Evolutionary conservation across 2,797 vertebrate species (phyloP).

Genomic region (Girardinus metallicus): DNA sequence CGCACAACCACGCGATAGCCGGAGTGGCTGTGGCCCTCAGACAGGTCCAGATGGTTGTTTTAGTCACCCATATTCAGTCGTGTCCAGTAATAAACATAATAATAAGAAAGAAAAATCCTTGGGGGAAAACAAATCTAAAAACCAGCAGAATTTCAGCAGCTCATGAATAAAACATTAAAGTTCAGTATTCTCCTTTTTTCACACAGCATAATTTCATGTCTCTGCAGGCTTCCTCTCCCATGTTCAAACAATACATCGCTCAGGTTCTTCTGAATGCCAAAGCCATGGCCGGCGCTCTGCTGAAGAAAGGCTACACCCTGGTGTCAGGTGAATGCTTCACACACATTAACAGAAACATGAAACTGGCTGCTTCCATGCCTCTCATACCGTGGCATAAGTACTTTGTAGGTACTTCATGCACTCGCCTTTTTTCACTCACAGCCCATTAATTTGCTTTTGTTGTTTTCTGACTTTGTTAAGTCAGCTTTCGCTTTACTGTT

Average conservation of each 20-base stretch:
- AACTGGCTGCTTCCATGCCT: slow-evolving; percentile 8
- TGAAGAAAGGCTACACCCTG: slow-evolving; percentile 84
- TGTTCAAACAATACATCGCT: slow-evolving; percentile 85
- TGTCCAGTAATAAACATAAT: background rate
- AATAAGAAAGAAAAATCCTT: slow-evolving; percentile 1
- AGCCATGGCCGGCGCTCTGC: slow-evolving; percentile 85
- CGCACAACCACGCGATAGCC: slow-evolving; percentile 89
- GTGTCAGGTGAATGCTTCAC: slow-evolving; percentile 80
- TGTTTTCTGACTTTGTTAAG: slow-evolving; percentile 32
- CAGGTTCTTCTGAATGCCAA: slow-evolving; percentile 86
- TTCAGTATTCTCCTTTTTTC: slow-evolving; percentile 10
- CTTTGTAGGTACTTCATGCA: slow-evolving; percentile 15
- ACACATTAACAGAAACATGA: background rate
- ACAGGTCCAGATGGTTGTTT: slow-evolving; percentile 75
- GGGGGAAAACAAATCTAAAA: background rate
- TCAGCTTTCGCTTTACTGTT: slow-evolving; percentile 32
- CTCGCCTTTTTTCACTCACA: slow-evolving; percentile 11
- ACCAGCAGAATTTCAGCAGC: background rate
- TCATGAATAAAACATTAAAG: slow-evolving; percentile 24
- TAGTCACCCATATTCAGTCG: background rate
- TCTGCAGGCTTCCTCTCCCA: slow-evolving; percentile 82
- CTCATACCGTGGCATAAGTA: background rate
- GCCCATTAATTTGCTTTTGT: slow-evolving; percentile 29
- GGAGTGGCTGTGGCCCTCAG: slow-evolving; percentile 86
- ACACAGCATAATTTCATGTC: slow-evolving; percentile 19